These are phyloP conservation scores for Drosophila stalkeri DNA, from an alignment of 2,888 invertebrate genomes.

Conservation along the genomic window DNA sequence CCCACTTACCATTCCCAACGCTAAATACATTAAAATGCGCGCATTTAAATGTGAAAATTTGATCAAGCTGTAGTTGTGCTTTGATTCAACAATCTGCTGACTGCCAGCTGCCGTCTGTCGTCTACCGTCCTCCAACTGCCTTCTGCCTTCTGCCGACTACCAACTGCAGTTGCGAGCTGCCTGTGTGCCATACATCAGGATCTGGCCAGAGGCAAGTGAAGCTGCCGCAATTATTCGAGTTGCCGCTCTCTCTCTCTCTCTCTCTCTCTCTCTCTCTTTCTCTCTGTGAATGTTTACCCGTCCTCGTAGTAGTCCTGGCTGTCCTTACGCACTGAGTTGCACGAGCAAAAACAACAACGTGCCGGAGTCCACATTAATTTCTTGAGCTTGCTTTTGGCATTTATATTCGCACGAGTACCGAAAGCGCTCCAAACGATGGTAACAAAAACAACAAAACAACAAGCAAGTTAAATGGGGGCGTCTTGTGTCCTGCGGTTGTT, in stretches of 20 bases:
- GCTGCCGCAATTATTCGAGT: conserved; percentile 46
- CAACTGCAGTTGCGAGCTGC: not conserved
- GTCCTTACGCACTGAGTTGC: not conserved
- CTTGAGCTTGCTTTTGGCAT: conserved; percentile 67
- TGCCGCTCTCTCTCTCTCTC: not conserved
- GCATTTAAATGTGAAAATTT: conserved; percentile 65
- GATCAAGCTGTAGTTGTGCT: conserved; percentile 56
- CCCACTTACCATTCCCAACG: conserved; percentile 4
- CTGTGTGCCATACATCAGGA: conserved; percentile 28
- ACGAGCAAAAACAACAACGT: conserved; percentile 25
- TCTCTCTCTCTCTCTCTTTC: not conserved
- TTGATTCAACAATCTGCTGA: conserved; percentile 53
- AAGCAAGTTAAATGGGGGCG: conserved; percentile 55
- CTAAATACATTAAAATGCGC: conserved; percentile 65
- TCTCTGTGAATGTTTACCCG: conserved; percentile 23
- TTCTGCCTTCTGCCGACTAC: conserved; percentile 5
- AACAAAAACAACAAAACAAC: conserved; percentile 38
- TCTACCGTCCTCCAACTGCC: conserved; percentile 11
- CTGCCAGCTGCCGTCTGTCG: conserved; percentile 10
- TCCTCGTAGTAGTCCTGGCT: conserved; percentile 1
- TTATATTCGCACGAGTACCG: conserved; percentile 51
- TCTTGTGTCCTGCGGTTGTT: conserved; percentile 47
- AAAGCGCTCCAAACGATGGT: conserved; percentile 35
- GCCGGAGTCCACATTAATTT: conserved; percentile 55
- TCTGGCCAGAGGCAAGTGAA: conserved; percentile 11